Evolutionary conservation across 2,888 invertebrate species (phyloP).

Genomic region (Apomyelois bistriatella): DNA sequence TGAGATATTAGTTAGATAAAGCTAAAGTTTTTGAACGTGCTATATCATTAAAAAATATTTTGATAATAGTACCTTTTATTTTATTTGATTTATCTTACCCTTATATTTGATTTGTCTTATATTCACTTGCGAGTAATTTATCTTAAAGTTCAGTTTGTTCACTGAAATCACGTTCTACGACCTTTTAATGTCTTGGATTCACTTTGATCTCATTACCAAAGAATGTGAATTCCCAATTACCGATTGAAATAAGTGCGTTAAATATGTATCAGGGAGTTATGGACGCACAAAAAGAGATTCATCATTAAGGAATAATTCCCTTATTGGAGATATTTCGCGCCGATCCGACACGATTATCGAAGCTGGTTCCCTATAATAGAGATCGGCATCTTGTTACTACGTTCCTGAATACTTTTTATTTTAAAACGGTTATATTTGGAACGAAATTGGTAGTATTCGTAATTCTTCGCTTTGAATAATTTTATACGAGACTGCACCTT

Average conservation of each 20-base stretch:
- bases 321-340: conserved; percentile 10
- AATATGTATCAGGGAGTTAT: conserved; percentile 1
- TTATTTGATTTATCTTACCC: too few species aligned
- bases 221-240: background rate
- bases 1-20: too few species aligned
- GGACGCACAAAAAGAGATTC: background rate
- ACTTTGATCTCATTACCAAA: background rate
- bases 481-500: too few species aligned
- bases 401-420: conserved; percentile 1
- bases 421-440: background rate
- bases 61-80: too few species aligned
- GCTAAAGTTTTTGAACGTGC: too few species aligned
- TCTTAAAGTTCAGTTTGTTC: background rate
- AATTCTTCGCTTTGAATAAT: background rate
- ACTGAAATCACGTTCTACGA: background rate
- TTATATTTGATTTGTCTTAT: too few species aligned
- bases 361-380: background rate
- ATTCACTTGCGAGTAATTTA: too few species aligned
- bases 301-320: conserved; percentile 12
- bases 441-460: background rate
- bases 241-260: conserved; percentile 6
- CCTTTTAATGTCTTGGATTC: background rate
- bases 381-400: conserved; percentile 1
- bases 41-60: too few species aligned
- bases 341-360: conserved; percentile 3